Conservation (phyloP, 2,888 invertebrate species). For the Drosophila flavopinicola region DNA sequence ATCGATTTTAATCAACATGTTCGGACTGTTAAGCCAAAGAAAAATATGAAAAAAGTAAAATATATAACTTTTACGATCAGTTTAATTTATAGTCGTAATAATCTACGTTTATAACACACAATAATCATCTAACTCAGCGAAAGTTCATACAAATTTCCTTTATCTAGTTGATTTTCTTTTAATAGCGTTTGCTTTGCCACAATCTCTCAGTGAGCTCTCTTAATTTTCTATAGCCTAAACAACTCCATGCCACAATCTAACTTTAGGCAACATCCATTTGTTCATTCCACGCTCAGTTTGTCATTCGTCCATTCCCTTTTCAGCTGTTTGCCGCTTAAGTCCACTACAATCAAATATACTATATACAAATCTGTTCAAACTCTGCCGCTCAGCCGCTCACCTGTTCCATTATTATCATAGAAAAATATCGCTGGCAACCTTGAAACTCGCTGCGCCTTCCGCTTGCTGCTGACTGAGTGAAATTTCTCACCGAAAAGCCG, state of each 20-base stretch:
- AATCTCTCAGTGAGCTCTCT: neutral
- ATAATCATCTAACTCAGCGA: slow-evolving; percentile 8
- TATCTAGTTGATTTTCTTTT: slow-evolving; percentile 26
- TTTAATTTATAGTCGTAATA: neutral
- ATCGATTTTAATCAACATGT: too few species aligned
- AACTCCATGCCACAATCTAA: neutral
- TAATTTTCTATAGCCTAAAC: neutral
- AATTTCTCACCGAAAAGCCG: slow-evolving; percentile 61
- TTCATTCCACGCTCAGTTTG: slow-evolving; percentile 29
- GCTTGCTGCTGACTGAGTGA: slow-evolving; percentile 48
- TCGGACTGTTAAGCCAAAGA: too few species aligned
- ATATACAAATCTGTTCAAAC: slow-evolving; percentile 30
- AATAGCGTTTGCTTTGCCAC: slow-evolving; percentile 17
- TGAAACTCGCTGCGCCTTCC: slow-evolving; percentile 60
- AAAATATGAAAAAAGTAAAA: too few species aligned
- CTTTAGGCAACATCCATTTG: slow-evolving; percentile 10
- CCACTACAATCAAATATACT: slow-evolving; percentile 28
- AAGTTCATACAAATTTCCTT: slow-evolving; percentile 30
- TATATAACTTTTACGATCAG: too few species aligned
- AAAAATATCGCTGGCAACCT: slow-evolving; percentile 53
- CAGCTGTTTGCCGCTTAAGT: slow-evolving; percentile 9
- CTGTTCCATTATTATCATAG: slow-evolving; percentile 53
- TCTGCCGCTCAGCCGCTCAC: slow-evolving; percentile 31
- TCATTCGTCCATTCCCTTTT: slow-evolving; percentile 35
- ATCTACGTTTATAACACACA: neutral